These are phyloP conservation scores for Tetragonula carbonaria DNA, from an alignment of 2,888 invertebrate species.

Conservation along the genomic window DNA sequence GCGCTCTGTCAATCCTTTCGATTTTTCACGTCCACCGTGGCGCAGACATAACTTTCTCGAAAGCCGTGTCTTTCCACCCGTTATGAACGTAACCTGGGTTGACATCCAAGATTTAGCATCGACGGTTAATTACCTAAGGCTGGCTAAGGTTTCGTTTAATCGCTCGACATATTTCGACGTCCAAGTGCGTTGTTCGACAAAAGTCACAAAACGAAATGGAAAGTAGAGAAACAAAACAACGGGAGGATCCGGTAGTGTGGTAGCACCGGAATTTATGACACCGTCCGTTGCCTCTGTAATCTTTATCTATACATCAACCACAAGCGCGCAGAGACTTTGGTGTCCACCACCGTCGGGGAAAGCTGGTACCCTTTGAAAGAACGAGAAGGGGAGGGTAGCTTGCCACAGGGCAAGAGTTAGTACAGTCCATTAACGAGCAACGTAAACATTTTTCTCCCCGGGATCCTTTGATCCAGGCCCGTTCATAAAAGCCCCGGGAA, in stretches of 20 bases:
- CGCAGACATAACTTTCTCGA: background rate
- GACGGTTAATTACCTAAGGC: background rate
- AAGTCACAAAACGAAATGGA: background rate
- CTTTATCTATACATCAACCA: background rate
- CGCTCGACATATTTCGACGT: background rate
- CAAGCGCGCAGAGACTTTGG: background rate
- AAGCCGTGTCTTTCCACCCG: background rate
- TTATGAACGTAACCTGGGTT: background rate
- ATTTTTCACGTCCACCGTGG: background rate
- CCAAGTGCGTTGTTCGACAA: background rate
- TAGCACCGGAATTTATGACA: slow-evolving; percentile 1
- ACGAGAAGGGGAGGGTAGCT: background rate
- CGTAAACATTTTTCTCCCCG: slow-evolving; percentile 37
- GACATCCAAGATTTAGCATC: slow-evolving; percentile 14
- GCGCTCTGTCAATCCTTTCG: background rate
- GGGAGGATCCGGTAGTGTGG: background rate
- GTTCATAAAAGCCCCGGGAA: slow-evolving; percentile 28
- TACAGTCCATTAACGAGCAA: slow-evolving; percentile 5
- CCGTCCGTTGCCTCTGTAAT: background rate
- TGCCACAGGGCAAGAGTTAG: slow-evolving; percentile 5
- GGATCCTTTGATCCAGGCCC: slow-evolving; percentile 25
- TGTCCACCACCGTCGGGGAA: no score
- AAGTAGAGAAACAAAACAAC: background rate
- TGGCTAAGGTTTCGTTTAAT: background rate
- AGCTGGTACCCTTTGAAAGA: background rate